Evolutionary conservation across 2,888 invertebrate species (phyloP).

Genomic region (Clivina fossor): DNA sequence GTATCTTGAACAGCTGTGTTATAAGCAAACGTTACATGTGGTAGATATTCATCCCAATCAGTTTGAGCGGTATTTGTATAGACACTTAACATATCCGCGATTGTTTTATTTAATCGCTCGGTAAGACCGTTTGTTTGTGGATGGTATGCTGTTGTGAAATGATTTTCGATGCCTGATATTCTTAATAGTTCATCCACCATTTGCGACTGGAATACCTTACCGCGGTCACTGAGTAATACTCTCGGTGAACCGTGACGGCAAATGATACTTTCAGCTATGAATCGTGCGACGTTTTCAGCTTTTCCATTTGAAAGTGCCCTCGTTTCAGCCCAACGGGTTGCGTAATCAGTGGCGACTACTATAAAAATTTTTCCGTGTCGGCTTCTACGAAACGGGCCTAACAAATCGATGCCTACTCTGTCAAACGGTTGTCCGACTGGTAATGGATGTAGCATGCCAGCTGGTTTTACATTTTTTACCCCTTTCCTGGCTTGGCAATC

Average conservation of each 20-base stretch:
- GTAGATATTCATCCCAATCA: no score
- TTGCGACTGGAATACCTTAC: slow-evolving; percentile 35
- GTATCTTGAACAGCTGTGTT: slow-evolving; percentile 39
- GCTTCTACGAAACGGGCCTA: slow-evolving; percentile 40
- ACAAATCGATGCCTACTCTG: slow-evolving; percentile 36
- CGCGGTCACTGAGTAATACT: slow-evolving; percentile 6
- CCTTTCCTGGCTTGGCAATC: slow-evolving; percentile 39
- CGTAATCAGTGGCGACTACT: slow-evolving; percentile 41
- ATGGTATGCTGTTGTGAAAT: no score
- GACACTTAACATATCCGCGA: no score
- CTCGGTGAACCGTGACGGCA: slow-evolving; percentile 4
- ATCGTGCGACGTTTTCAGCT: slow-evolving; percentile 33
- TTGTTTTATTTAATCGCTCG: slow-evolving; percentile 37
- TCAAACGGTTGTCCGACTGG: slow-evolving; percentile 29
- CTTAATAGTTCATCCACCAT: slow-evolving; percentile 36
- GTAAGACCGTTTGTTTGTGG: slow-evolving; percentile 37
- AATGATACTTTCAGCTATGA: slow-evolving; percentile 21
- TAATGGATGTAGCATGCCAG: slow-evolving; percentile 27
- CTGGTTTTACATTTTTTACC: slow-evolving; percentile 30
- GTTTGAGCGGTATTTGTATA: no score
- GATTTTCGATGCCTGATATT: slow-evolving; percentile 36
- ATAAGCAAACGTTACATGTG: slow-evolving; percentile 39
- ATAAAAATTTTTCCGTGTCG: slow-evolving; percentile 38
- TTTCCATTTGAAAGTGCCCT: slow-evolving; percentile 36
- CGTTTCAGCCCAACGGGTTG: slow-evolving; percentile 39